Evolutionary conservation across 2,113 vertebrate species (phyloP).

Genomic region (Ctenomys sociabilis): DNA sequence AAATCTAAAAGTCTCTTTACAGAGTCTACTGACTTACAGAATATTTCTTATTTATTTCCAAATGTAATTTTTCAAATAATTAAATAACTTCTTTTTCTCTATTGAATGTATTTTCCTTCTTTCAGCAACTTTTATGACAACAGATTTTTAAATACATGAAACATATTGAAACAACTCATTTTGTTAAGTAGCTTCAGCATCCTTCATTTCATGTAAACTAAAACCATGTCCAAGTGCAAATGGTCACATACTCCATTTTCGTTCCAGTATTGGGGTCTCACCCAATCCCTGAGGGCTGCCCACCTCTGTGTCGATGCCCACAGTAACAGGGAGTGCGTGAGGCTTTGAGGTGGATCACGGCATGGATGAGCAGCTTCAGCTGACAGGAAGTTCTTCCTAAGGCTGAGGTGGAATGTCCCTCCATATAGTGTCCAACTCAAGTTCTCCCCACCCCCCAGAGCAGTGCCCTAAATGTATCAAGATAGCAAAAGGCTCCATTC

Average conservation of each 20-base stretch:
- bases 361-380: not conserved
- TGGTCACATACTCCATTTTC: not conserved
- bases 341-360: not conserved
- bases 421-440: not conserved
- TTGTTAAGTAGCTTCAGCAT: not conserved
- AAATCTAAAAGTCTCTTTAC: constrained; percentile 43
- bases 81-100: not conserved
- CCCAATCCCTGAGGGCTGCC: not conserved
- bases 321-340: not conserved
- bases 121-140: constrained; percentile 41
- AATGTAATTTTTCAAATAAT: constrained; percentile 13
- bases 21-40: not conserved
- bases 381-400: constrained; percentile 30
- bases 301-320: not conserved
- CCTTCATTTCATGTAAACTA: constrained; percentile 14
- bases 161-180: constrained; percentile 39
- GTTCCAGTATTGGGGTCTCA: not conserved
- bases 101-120: not conserved
- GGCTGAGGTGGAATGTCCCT: not conserved
- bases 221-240: not conserved
- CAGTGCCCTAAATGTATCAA: not conserved
- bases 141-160: constrained; percentile 14
- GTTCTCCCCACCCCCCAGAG: not conserved
- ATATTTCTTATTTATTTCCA: constrained; percentile 30
- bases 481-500: not conserved